phyloP scores from a whole-genome alignment of 1,140 invertebrate species.

The Nephotettix cincticeps region DNA sequence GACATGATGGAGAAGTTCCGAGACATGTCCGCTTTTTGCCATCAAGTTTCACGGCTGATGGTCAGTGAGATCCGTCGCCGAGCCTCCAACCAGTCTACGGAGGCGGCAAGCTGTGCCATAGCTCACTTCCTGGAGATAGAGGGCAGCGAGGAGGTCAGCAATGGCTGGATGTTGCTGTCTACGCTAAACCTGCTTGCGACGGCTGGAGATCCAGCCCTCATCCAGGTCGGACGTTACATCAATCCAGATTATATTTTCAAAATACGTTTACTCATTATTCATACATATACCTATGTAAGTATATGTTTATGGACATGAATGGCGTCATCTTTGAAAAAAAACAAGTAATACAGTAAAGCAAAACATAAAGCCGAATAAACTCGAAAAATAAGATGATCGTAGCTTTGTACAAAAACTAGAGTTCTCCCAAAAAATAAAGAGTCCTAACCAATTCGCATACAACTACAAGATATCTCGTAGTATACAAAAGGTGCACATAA shows the following conservation, averaged over 20 bases:
- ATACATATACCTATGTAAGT: background rate
- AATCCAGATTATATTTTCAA: no score
- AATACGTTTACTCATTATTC: no score
- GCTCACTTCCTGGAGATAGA: constrained; percentile 94
- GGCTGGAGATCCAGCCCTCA: constrained; percentile 71
- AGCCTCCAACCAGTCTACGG: constrained; percentile 94
- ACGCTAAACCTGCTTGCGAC: constrained; percentile 88
- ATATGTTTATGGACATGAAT: background rate
- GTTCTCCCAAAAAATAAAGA: no score
- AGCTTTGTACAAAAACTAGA: no score
- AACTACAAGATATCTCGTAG: no score
- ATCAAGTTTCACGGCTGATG: constrained; percentile 93
- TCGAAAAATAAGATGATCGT: no score
- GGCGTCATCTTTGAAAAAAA: no score
- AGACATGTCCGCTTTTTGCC: constrained; percentile 89
- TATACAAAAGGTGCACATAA: no score
- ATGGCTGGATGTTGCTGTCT: constrained; percentile 94
- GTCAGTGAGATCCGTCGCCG: constrained; percentile 90
- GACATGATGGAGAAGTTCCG: constrained; percentile 96
- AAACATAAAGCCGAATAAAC: no score
- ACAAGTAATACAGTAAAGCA: no score
- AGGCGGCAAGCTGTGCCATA: constrained; percentile 93
- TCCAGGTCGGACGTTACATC: no score
- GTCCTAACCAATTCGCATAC: no score
- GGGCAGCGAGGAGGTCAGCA: constrained; percentile 88